Evolutionary conservation across 2,113 vertebrate species (phyloP).

Genomic region (Callorhinus ursinus): DNA sequence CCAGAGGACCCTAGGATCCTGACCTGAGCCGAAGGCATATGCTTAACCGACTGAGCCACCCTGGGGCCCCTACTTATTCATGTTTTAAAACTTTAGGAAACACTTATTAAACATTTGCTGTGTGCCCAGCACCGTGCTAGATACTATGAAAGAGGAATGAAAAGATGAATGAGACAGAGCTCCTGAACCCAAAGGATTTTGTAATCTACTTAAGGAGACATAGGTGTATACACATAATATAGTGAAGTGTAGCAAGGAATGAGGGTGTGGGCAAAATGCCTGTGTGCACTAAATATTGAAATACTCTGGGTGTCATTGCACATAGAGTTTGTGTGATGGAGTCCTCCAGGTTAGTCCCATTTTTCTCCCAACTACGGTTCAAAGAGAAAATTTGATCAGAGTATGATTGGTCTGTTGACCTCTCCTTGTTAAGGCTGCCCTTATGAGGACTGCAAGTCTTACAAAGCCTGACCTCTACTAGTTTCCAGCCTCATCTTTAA

Average conservation of each 20-base stretch:
- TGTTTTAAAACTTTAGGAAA: slow-evolving; percentile 1
- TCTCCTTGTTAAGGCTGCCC: background rate
- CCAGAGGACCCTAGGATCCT: background rate
- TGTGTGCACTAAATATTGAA: background rate
- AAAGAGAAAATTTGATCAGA: slow-evolving; percentile 28
- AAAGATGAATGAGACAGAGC: background rate
- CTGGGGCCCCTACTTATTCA: background rate
- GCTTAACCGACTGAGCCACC: background rate
- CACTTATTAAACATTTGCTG: background rate
- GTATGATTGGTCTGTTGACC: background rate
- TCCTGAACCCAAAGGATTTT: background rate
- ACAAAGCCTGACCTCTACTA: background rate
- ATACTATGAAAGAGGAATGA: background rate
- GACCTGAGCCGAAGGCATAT: background rate
- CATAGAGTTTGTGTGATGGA: background rate
- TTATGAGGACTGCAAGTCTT: background rate
- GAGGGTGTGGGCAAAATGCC: background rate
- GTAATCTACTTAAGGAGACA: background rate
- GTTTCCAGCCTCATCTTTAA: background rate
- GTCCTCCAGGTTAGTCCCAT: background rate
- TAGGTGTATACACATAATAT: background rate
- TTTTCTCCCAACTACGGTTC: background rate
- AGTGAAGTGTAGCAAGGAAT: background rate
- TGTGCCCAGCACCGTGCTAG: background rate
- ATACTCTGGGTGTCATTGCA: background rate